A percentile compares a stretch with the other conserved stretches of the same genome.
Conservation (phyloP, 2,113 vertebrate species). For the Prolemur simus region DNA sequence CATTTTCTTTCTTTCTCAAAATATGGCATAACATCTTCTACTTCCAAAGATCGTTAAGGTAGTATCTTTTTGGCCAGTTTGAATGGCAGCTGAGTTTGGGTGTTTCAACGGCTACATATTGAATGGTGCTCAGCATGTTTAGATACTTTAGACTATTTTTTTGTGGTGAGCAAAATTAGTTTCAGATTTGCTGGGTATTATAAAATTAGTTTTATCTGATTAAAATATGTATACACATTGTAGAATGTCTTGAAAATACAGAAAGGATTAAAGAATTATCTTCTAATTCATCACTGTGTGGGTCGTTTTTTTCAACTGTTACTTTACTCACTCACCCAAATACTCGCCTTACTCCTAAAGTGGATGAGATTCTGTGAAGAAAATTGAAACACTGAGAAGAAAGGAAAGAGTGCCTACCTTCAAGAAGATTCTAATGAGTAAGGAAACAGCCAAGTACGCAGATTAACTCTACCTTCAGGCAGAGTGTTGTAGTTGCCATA, state of each 20-base stretch:
- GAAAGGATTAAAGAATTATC: neutral
- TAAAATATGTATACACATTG: neutral
- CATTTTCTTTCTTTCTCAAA: neutral
- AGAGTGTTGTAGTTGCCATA: neutral
- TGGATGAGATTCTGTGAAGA: neutral
- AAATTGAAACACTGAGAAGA: neutral
- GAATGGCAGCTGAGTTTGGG: neutral
- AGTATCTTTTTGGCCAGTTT: neutral
- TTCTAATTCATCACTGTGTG: neutral
- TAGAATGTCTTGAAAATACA: conserved; percentile 2
- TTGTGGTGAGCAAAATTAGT: neutral
- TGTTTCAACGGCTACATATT: neutral
- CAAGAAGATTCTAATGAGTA: neutral
- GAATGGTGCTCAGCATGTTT: neutral
- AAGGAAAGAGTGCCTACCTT: neutral
- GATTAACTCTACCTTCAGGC: neutral
- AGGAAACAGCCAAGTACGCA: neutral
- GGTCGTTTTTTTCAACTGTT: neutral
- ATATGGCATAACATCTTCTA: neutral
- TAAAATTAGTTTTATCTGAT: neutral
- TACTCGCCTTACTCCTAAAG: neutral
- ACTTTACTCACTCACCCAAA: neutral
- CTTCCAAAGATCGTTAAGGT: neutral
- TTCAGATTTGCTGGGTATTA: neutral
- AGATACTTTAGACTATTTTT: neutral